Base-by-base conservation (phyloP, 2,113 vertebrate species). In the Ursus arctos region DNA sequence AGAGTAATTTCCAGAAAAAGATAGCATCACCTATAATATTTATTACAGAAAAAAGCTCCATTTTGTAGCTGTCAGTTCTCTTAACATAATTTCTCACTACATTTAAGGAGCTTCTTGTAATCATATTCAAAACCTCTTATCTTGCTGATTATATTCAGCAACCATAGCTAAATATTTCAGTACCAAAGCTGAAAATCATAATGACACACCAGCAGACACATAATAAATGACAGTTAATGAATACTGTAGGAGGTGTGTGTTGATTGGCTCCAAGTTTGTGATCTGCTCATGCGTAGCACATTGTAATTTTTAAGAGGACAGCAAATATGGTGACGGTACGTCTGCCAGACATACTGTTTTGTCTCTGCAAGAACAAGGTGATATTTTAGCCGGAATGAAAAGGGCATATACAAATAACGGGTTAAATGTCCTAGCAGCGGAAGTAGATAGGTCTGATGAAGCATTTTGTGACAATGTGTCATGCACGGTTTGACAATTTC, bases 21-120 rank as follows among this genome's bases (percentile, higher is more conserved):
- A 53, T 97, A 81, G 94, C 77, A 97, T 99, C 57, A 98, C 98
- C 98, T 83, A 97, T 96, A 97, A 97, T 97, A 94, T 97, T 97
- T 97, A 96, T 91, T 95, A 96, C 96, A 98, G 95, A 92, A 97
- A 91, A 59, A 87, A 72, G 8, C 33, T 31, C 47, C 2, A 90
- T 19, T 92, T 98, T 61, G 95, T 82, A 65, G 18, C 85, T 63
- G 36, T 98, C 57, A 95, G 1, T 94, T 31, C 1, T 97, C 65
- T 96, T 79, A 84, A 43, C 77, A 94, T 72, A 83, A 91, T 95
- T 94, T 89, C n/a, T 97, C 91, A 40, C 3, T 90, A 24, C 82
- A 31, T 92, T 97, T 90, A 97, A 92, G 76, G 88, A 95, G 65
- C 65, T 95, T 95, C 51, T 13, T 94, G 80, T 96, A 97, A 96